phyloP scores from a whole-genome alignment of 2,888 invertebrate genomes.

The Achlya flavicornis region DNA sequence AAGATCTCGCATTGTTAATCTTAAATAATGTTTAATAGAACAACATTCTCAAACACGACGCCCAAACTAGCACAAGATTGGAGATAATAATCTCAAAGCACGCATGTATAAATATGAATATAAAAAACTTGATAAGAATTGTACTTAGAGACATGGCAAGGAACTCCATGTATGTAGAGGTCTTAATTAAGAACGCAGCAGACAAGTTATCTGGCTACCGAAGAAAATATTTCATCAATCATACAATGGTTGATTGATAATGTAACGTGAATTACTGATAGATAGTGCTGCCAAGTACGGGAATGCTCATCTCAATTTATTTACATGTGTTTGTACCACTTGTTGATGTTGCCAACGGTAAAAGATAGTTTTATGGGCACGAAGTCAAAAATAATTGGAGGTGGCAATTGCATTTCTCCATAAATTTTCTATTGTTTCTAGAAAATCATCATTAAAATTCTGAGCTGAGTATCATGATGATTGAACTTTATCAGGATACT shows the following conservation, averaged over 20 bases:
- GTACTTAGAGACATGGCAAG: conserved; percentile 25
- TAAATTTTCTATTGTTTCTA: not conserved
- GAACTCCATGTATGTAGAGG: conserved; percentile 56
- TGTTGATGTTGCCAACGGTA: conserved; percentile 78
- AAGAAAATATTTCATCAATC: conserved; percentile 81
- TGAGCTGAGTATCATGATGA: too few relatives aligned
- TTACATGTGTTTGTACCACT: conserved; percentile 81
- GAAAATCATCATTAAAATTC: not conserved
- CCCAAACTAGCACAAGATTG: conserved; percentile 29
- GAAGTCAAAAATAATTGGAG: conserved; percentile 13
- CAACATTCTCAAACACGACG: conserved; percentile 46
- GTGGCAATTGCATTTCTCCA: not conserved
- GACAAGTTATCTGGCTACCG: conserved; percentile 82
- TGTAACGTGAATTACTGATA: conserved; percentile 82
- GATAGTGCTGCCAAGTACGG: conserved; percentile 71
- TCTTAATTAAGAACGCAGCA: conserved; percentile 79
- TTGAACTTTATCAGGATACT: too few relatives aligned
- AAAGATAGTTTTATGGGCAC: conserved; percentile 49
- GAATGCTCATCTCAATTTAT: conserved; percentile 80
- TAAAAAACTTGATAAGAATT: conserved; percentile 21
- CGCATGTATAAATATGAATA: conserved; percentile 23
- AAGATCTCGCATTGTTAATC: conserved; percentile 47
- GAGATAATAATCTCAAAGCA: conserved; percentile 16
- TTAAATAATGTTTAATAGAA: conserved; percentile 43
- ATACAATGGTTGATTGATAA: conserved; percentile 79